A percentile compares a stretch with the other conserved stretches of the same genome.
Conservation (phyloP, 2,888 invertebrate genomes). For the Amphipyra tragopoginis region DNA sequence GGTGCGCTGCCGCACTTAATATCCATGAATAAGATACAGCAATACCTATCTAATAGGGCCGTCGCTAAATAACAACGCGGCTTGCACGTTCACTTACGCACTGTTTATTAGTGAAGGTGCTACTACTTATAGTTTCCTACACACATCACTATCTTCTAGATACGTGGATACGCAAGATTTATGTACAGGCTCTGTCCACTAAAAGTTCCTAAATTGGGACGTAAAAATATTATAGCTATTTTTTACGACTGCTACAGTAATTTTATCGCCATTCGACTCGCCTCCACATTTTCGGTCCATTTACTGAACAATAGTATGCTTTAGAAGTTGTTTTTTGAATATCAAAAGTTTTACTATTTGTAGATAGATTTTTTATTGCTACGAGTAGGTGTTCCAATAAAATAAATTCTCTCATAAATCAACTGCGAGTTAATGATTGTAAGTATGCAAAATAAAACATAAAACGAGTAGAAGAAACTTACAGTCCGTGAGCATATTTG, state of each 20-base stretch:
- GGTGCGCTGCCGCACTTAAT: slow-evolving; percentile 56
- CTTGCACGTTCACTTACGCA: slow-evolving; percentile 46
- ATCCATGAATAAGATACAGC: slow-evolving; percentile 61
- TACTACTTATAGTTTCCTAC: slow-evolving; percentile 55
- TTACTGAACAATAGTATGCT: slow-evolving; percentile 58
- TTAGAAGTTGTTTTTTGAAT: slow-evolving; percentile 51
- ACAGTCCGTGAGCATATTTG: slow-evolving; percentile 43
- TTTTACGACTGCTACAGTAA: slow-evolving; percentile 64
- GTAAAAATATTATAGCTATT: slow-evolving; percentile 60
- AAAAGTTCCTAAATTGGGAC: slow-evolving; percentile 55
- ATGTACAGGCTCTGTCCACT: slow-evolving; percentile 43
- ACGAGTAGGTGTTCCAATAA: slow-evolving; percentile 34
- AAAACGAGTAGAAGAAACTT: slow-evolving; percentile 39
- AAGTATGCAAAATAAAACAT: slow-evolving; percentile 42
- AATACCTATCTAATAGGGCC: slow-evolving; percentile 58
- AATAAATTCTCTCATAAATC: slow-evolving; percentile 39
- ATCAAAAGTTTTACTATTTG: slow-evolving; percentile 56
- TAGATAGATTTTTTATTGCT: slow-evolving; percentile 51
- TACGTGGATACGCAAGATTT: slow-evolving; percentile 40
- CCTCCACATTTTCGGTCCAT: slow-evolving; percentile 59
- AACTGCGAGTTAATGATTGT: slow-evolving; percentile 21
- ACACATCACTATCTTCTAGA: slow-evolving; percentile 22
- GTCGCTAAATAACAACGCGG: slow-evolving; percentile 54
- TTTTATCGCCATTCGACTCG: slow-evolving; percentile 60
- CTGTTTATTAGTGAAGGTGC: slow-evolving; percentile 55